Evolutionary conservation across 2,797 vertebrate species (phyloP).

Genomic region (Tragelaphus eurycerus): DNA sequence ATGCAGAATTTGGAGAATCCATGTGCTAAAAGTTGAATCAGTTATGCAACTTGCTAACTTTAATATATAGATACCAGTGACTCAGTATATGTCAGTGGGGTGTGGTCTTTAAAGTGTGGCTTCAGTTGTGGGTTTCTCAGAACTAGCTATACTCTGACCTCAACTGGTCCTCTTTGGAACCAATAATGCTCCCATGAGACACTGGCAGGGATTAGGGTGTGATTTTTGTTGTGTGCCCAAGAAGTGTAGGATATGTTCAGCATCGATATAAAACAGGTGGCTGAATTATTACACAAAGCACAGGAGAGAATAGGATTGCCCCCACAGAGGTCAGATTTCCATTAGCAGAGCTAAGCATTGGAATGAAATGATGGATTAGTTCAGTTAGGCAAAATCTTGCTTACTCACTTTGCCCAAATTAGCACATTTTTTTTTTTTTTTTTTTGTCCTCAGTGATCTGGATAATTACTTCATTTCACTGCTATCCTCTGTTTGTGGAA

Average conservation of each 20-base stretch:
- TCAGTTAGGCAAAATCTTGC: constrained; percentile 62
- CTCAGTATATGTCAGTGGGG: background rate
- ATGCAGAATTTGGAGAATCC: background rate
- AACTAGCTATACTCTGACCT: background rate
- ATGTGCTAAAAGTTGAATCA: background rate
- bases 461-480: constrained; percentile 67
- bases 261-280: constrained; percentile 18
- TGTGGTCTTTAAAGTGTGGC: background rate
- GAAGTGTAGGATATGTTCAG: background rate
- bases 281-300: background rate
- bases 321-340: constrained; percentile 26
- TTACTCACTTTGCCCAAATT: constrained; percentile 67
- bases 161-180: background rate
- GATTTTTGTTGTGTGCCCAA: constrained; percentile 14
- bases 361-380: constrained; percentile 67
- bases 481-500: constrained; percentile 50
- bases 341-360: background rate
- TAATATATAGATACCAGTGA: background rate
- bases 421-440: constrained; percentile 22
- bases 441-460: constrained; percentile 57
- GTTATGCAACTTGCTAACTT: background rate
- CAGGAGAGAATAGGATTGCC: background rate
- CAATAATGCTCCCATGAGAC: background rate
- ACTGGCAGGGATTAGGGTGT: background rate
- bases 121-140: background rate